Base-by-base conservation (phyloP, 2,888 invertebrate species). In the Campaea margaritaria region DNA sequence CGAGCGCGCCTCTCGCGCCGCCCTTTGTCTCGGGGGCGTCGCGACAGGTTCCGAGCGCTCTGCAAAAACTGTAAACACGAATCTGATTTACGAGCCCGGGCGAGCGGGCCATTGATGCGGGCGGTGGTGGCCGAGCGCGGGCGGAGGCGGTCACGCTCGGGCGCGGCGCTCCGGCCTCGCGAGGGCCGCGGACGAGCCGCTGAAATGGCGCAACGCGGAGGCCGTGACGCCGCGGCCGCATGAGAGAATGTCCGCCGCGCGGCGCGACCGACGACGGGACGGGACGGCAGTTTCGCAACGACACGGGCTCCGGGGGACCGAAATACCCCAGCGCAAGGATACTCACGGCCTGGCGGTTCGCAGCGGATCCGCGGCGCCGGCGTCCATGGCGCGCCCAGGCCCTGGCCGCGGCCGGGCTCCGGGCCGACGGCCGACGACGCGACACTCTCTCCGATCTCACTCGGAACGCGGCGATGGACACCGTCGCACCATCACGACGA, bases 271-370 rank as follows among this genome's bases (percentile, higher is more conserved):
- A 81, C 82, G 83, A 86, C 54, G 39, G 51, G 45, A 79, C 86
- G 86, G 84, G 83, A 80, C 79, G 78, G 75, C 76, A 81, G 89
- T 92, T 91, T 92, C 92, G 92, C 92, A 92, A 93, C 85, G 78
- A 82, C 84, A 81, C 83, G 85, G 82, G 84, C 82, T 83, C 81
- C 83, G 85, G 78, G 79, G 80, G 86, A 88, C 88, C 87, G 81
- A 90, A 91, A 90, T 91, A 88, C 85, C 86, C 85, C 82, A 73
- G 73, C 76, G 69, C 69, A 72, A 73, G 74, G 85, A 89, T 93
- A 93, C 93, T 92, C 89, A 89, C 93, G 91, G 93, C 93, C 92
- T 90, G 89, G 87, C 90, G 84, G 84, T 85, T 83, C 86, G 87
- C 81, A 89, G 88, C 85, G 90, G 90, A 83, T 90, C 90, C 80